Percentiles rank a stretch among this genome's conserved stretches.
phyloP scores from a whole-genome alignment of 2,888 invertebrate genomes.

The Drosophila melanosoma region DNA sequence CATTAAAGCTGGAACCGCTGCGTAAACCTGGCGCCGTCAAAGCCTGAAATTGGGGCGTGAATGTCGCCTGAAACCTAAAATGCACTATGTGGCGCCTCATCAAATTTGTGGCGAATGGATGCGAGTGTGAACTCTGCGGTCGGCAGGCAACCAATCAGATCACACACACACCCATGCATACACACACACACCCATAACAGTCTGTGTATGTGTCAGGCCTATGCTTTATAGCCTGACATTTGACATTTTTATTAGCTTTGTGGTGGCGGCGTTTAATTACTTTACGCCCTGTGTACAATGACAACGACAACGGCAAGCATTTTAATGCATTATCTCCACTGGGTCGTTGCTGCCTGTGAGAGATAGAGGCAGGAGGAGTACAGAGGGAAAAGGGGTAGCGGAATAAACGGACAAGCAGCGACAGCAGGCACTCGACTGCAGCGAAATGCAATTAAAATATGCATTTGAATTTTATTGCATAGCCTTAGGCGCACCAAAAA shows the following conservation, averaged over 20 bases:
- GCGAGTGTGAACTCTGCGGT: slow-evolving; percentile 56
- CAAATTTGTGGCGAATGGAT: slow-evolving; percentile 49
- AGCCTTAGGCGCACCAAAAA: slow-evolving; percentile 58
- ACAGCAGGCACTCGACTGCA: slow-evolving; percentile 37
- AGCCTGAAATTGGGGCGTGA: background rate
- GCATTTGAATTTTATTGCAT: slow-evolving; percentile 72
- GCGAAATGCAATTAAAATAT: slow-evolving; percentile 77
- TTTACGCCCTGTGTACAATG: slow-evolving; percentile 63
- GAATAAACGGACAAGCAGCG: slow-evolving; percentile 7
- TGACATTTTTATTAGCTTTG: slow-evolving; percentile 79
- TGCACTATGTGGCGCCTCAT: slow-evolving; percentile 62
- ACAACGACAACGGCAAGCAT: slow-evolving; percentile 43
- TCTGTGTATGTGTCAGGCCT: slow-evolving; percentile 56
- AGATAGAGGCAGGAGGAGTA: too few relatives aligned
- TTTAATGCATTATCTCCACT: slow-evolving; percentile 67
- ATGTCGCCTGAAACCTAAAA: slow-evolving; percentile 10
- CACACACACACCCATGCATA: slow-evolving; percentile 1
- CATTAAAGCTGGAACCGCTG: background rate
- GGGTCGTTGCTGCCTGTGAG: slow-evolving; percentile 31
- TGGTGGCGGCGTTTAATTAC: slow-evolving; percentile 76
- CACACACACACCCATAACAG: background rate
- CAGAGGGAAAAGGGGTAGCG: background rate
- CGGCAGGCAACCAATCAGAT: slow-evolving; percentile 35
- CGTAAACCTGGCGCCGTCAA: background rate
- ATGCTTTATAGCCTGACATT: slow-evolving; percentile 77